Base-by-base conservation (phyloP, 2,888 invertebrate species). In the Drosophila helvetica region DNA sequence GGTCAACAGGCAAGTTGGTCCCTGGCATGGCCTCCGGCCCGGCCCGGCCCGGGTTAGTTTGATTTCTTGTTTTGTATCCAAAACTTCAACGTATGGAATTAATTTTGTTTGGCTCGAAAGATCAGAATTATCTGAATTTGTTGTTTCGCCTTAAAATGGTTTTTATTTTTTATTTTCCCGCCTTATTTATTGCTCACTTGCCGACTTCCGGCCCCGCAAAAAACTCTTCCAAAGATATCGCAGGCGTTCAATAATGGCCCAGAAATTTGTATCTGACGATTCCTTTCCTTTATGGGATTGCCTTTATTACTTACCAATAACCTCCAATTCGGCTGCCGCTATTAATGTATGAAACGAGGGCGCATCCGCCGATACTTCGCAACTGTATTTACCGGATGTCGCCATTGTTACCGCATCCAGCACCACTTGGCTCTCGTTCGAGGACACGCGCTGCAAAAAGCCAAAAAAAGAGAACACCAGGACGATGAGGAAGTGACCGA, bases 281-380 rank as follows among this genome's bases (percentile, higher is more conserved):
- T 43, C 18, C 48, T 33, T 51, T 33, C 42, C 19, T 65, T 58
- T 51, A 22, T 8, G 1, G 9, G 15, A 17, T 25, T 58, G 58
- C 2, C 17, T 45, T 67, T 72, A 67, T 77, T 60, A 90, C 91
- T 91, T 80, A 92, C 92, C 92, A 82, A 92, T 91, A 80, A 92
- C 92, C 80, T 92, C 91, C 80, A 92, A 81, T 83, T 92, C 92
- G 55, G 91, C 91, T 38, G 92, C 90, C 67, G 90, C 90, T 79
- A 92, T 92, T 84, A 92, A 86, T 75, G 92, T 92, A 84, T 92
- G 92, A 86, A 92, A 92, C 61, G 92, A 92, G 79, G 92, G 92
- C 79, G 92, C 92, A 90, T 92, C 92, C 74, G 92, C 92, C 64
- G 92, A 92, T 75, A 92, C 92, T 85, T 92, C 92, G 83, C 92